Percentiles rank a stretch among this genome's conserved stretches.
Evolutionary conservation across 2,888 invertebrate genomes (phyloP).

Genomic region (Baronia brevicornis): DNA sequence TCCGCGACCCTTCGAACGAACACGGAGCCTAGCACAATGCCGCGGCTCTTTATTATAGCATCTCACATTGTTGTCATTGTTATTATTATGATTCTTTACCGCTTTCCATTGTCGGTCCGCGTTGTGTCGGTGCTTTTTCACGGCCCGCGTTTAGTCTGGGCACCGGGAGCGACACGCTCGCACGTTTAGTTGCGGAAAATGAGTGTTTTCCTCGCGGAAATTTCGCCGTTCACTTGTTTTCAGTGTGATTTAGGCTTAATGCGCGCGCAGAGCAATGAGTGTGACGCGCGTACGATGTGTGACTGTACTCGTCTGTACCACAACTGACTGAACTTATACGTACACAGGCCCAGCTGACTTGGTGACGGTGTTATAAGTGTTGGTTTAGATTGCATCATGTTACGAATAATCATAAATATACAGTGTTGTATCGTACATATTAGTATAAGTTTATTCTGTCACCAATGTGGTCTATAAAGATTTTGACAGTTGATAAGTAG

Average conservation of each 20-base stretch:
- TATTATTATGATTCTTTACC: slow-evolving; percentile 77
- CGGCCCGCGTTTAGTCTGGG: slow-evolving; percentile 74
- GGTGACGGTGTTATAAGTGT: slow-evolving; percentile 18
- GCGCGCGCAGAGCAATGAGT: slow-evolving; percentile 51
- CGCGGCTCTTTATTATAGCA: slow-evolving; percentile 75
- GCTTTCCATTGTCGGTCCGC: slow-evolving; percentile 75
- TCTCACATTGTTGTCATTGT: slow-evolving; percentile 77
- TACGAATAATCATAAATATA: too few relatives aligned
- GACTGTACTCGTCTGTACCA: slow-evolving; percentile 26
- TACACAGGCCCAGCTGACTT: slow-evolving; percentile 25
- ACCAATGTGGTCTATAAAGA: too few relatives aligned
- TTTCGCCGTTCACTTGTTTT: slow-evolving; percentile 47
- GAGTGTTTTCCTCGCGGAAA: slow-evolving; percentile 65
- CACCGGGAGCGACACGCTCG: slow-evolving; percentile 73
- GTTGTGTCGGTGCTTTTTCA: slow-evolving; percentile 76
- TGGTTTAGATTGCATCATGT: too few relatives aligned
- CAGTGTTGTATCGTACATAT: too few relatives aligned
- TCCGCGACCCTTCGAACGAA: slow-evolving; percentile 71
- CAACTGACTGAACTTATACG: slow-evolving; percentile 26
- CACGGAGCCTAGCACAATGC: slow-evolving; percentile 72
- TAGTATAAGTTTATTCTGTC: too few relatives aligned
- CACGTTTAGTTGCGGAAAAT: slow-evolving; percentile 72
- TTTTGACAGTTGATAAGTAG: too few relatives aligned
- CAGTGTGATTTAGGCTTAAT: slow-evolving; percentile 36
- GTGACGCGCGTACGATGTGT: slow-evolving; percentile 20